Evolutionary conservation across 2,888 invertebrate genomes (phyloP), one percentile per base, ranked within the genome.

Genomic region (Acheta domesticus): DNA sequence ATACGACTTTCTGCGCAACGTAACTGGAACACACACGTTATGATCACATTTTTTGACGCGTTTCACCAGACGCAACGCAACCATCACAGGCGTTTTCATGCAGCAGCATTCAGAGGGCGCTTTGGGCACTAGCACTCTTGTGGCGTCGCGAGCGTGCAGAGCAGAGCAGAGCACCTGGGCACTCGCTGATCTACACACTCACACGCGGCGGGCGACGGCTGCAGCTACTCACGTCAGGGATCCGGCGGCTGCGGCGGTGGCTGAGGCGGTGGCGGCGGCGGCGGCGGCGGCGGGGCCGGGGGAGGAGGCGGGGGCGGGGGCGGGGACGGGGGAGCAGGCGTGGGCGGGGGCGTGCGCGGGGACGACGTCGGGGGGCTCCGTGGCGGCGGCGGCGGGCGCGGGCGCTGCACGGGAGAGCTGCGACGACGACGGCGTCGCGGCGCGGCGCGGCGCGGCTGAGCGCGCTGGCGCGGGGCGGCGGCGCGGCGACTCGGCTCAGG

Each of bases 311-410:
- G 80, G 79, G 82, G 81, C 80, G 16, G 79, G 79, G 78, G 79
- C 80, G 80, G 82, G 80, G 77, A 78, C 79, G 79, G 76, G 76
- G 80, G 82, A 80, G 80, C 82, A 81, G 83, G 83, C 83, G 82
- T 82, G 83, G 83, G 82, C 83, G 82, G 82, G 83, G 83, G 82
- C 81, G 82, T 80, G 81, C 82, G 62, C n/a, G 21, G 78, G 78
- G 21, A 19, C n/a, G 12, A 48, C 74, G 23, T 36, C 48, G 20
- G 49, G 48, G 74, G 75, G 74, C 48, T 75, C 78, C 75, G 73
- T 23, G n/a, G 74, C 78, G n/a, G 49, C 50, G 73, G 77, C 48
- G 16, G 14, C 49, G n/a, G n/a, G n/a, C 12, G 21, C 76, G 48
- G 76, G 76, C 23, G 76, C 48, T 76, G 20, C 48, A 76, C 49